Evolutionary conservation across 92 coral and sea anemone genomes (phyloP), one percentile per base, ranked within the genome.

Genomic region (Parazoanthus darwini): DNA sequence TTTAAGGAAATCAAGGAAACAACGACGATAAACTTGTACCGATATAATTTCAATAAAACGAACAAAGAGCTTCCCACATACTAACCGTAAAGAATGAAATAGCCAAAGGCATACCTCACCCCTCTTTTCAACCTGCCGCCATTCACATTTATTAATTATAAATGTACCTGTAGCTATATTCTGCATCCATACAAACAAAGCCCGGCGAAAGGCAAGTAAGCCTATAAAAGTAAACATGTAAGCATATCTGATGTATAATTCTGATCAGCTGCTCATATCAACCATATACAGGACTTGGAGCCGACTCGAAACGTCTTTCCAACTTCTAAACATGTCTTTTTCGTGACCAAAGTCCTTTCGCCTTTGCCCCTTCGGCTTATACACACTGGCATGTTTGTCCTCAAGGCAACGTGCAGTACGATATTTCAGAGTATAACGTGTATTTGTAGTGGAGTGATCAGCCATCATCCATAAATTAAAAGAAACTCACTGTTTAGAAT

Each of bases 31-130:
- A 76, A 76, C 46, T 38, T 51, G 80, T 50, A 76, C 80, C 80
- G 80, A 76, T 76, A 76, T 76, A 38, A 16, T 20, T 39, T 76
- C 80, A 76, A 76, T 76, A 39, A 23, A 39, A 39, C 80, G 39
- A 76, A 76, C 80, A 38, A 76, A 76, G 80, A 8, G 54, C 43
- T 23, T 16, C 35, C 80, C 80, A 39, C 37, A 39, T 76, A 76
- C 80, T 39, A 48, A 8, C 9, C 51, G 11, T 48, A 48, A 48
- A 7, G 51, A 48, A 48, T 48, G 9, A 48, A 48, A 48, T 48
- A 48, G 51, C 51, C 51, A 74, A 63, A 63, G 25, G 25, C 25
- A 63, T 63, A 63, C 22, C 70, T 63, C 70, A 63, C 70, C 70
- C 20, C 25, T 20, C 70, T 63, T 63, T 63, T 23, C 70, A 63